These are phyloP conservation scores for Gymnocephalus cernua DNA, from an alignment of 2,113 vertebrate genomes.

Conservation along the genomic window DNA sequence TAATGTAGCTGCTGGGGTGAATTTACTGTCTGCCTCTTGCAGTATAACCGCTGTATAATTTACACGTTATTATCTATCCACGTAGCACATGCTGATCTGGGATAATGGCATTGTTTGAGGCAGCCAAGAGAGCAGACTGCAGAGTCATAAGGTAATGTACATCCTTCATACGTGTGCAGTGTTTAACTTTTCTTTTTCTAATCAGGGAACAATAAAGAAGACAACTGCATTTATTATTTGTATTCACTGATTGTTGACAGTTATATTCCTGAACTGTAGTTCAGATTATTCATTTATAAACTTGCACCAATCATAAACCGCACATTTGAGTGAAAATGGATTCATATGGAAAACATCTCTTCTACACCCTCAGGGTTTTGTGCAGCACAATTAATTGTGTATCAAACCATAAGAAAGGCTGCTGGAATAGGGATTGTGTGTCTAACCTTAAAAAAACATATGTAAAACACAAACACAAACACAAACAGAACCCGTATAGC, in stretches of 20 bases:
- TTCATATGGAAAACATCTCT: slow-evolving; percentile 12
- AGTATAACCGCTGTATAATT: slow-evolving; percentile 69
- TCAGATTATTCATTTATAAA: slow-evolving; percentile 21
- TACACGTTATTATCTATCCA: slow-evolving; percentile 62
- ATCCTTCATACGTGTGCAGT: slow-evolving; percentile 32
- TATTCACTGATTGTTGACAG: slow-evolving; percentile 1
- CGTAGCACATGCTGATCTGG: slow-evolving; percentile 62
- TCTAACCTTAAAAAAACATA: slow-evolving; percentile 31
- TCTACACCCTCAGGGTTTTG: neutral
- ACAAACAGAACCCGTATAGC: no score
- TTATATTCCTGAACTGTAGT: neutral
- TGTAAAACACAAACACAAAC: slow-evolving; percentile 24
- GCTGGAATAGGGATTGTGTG: slow-evolving; percentile 24
- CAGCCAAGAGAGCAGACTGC: slow-evolving; percentile 54
- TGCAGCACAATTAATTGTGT: slow-evolving; percentile 13
- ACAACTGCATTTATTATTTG: neutral
- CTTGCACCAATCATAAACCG: slow-evolving; percentile 18
- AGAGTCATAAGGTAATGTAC: slow-evolving; percentile 54
- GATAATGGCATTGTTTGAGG: slow-evolving; percentile 71
- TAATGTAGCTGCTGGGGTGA: slow-evolving; percentile 61
- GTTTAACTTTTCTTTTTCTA: slow-evolving; percentile 6
- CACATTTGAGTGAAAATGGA: slow-evolving; percentile 6
- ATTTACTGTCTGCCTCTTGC: slow-evolving; percentile 53
- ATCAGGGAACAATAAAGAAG: neutral
- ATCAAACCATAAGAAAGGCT: slow-evolving; percentile 32